Percentiles rank a stretch among this genome's conserved stretches.
These are phyloP conservation scores for Eubucco bourcierii DNA, from an alignment of 2,113 vertebrate species.

Conservation along the genomic window DNA sequence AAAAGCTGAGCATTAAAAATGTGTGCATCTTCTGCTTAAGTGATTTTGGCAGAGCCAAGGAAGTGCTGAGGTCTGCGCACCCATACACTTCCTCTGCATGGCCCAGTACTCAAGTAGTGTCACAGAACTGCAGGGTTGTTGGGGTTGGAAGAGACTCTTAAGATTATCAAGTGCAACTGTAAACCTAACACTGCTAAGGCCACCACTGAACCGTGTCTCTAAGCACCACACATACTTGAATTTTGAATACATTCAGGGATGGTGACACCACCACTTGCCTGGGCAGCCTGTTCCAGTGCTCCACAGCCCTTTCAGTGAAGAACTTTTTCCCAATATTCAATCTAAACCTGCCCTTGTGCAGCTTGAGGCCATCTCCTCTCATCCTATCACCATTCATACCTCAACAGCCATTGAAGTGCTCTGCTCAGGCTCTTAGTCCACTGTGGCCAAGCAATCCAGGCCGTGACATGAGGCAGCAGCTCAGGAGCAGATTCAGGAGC, in stretches of 20 bases:
- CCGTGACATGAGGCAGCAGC: background rate
- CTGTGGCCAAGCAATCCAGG: background rate
- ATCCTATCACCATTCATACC: background rate
- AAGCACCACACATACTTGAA: too few relatives aligned
- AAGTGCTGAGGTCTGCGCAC: background rate
- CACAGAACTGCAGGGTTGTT: background rate
- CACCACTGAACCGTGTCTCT: too few relatives aligned
- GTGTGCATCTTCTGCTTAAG: background rate
- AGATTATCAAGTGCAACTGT: too few relatives aligned
- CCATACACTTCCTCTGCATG: background rate
- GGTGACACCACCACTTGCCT: too few relatives aligned
- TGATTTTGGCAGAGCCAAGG: constrained; percentile 19
- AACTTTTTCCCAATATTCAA: too few relatives aligned
- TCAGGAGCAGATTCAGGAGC: background rate
- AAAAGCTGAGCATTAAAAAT: background rate
- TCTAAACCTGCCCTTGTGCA: too few relatives aligned
- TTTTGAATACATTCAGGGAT: too few relatives aligned
- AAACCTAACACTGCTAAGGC: too few relatives aligned
- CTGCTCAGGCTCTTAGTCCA: background rate
- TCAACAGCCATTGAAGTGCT: background rate
- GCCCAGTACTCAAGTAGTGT: fast-evolving
- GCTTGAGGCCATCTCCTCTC: too few relatives aligned
- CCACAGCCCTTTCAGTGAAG: too few relatives aligned
- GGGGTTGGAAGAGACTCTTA: too few relatives aligned
- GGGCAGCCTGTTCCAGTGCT: too few relatives aligned